These are phyloP conservation scores for Oxycera nigricornis DNA, from an alignment of 2,888 invertebrate species.

Conservation along the genomic window DNA sequence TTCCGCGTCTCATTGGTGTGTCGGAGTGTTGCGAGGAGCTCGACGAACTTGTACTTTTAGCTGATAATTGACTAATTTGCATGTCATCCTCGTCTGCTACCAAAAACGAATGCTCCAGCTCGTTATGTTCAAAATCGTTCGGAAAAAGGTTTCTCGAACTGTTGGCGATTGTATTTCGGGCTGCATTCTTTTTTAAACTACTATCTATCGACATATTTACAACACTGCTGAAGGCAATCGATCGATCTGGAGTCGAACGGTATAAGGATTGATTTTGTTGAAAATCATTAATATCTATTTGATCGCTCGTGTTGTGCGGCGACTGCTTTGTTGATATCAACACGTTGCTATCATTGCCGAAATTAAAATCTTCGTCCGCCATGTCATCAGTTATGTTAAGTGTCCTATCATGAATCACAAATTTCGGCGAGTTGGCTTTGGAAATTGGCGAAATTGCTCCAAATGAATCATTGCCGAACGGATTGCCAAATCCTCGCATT, in stretches of 20 bases:
- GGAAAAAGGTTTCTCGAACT: conserved; percentile 47
- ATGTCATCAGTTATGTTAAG: background rate
- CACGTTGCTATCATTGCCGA: background rate
- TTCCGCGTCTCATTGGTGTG: conserved; percentile 55
- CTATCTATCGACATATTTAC: conserved; percentile 53
- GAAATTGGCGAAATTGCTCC: conserved; percentile 60
- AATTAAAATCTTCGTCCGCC: background rate
- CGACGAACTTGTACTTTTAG: conserved; percentile 50
- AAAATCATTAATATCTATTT: background rate
- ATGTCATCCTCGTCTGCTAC: conserved; percentile 53
- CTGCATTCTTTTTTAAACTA: conserved; percentile 54
- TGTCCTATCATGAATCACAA: background rate
- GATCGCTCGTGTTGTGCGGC: background rate
- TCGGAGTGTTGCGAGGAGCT: conserved; percentile 48
- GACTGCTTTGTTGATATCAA: conserved; percentile 4
- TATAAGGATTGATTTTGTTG: conserved; percentile 22
- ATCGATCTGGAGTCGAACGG: conserved; percentile 44
- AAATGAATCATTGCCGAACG: conserved; percentile 56
- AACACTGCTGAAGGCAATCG: background rate
- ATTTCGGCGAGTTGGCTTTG: conserved; percentile 42
- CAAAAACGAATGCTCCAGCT: conserved; percentile 24
- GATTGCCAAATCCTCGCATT: conserved; percentile 48
- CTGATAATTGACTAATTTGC: conserved; percentile 56
- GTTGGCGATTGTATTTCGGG: conserved; percentile 54
- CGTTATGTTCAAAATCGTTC: conserved; percentile 40